A percentile compares a stretch with the other conserved stretches of the same genome.
Evolutionary conservation across 2,113 vertebrate species (phyloP).

Genomic region (Dipodomys merriami): DNA sequence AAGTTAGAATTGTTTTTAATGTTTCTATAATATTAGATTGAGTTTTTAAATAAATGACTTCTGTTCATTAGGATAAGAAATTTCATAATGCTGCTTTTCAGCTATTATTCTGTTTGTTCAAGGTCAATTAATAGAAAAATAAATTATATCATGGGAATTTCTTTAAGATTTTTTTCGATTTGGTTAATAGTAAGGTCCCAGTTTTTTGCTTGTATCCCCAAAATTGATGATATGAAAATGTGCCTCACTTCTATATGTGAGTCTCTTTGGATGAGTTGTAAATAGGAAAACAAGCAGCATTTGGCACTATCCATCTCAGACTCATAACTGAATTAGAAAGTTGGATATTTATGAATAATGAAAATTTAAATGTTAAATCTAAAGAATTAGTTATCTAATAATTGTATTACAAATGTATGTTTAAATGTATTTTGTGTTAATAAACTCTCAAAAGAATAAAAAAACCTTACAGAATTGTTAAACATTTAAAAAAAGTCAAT

Average conservation of each 20-base stretch:
- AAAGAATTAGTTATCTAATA: conserved; percentile 34
- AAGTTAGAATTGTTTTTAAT: neutral
- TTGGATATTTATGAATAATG: neutral
- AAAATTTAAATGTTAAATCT: neutral
- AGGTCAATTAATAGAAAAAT: conserved; percentile 33
- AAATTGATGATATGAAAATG: conserved; percentile 29
- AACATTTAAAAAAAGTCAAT: conserved; percentile 43
- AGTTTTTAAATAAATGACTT: neutral
- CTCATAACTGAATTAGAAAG: neutral
- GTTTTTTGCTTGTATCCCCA: neutral
- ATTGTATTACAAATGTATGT: conserved; percentile 2
- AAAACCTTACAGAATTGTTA: neutral
- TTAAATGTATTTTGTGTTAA: conserved; percentile 29
- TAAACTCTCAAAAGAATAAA: conserved; percentile 23
- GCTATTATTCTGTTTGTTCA: conserved; percentile 32
- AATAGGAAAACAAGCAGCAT: neutral
- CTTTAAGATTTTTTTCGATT: conserved; percentile 52
- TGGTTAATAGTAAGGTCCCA: neutral
- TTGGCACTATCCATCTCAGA: neutral
- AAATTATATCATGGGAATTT: conserved; percentile 44
- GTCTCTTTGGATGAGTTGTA: neutral
- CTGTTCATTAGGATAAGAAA: conserved; percentile 23
- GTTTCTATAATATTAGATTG: conserved; percentile 37
- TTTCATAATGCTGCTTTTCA: neutral
- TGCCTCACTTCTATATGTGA: neutral